Evolutionary conservation across 2,113 vertebrate species (phyloP).

Genomic region (Zosterops pallidus): DNA sequence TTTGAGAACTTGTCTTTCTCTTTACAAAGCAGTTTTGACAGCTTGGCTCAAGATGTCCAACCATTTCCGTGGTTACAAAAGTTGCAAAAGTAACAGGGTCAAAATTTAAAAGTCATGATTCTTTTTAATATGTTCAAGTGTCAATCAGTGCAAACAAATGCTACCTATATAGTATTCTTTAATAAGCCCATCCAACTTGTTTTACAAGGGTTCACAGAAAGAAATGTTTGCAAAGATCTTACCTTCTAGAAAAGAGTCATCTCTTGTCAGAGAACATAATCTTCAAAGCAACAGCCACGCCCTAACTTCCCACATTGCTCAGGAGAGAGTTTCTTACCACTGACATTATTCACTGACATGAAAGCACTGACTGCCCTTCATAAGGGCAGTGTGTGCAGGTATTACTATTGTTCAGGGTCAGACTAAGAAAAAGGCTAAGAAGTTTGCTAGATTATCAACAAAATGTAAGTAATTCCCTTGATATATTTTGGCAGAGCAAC

Average conservation of each 20-base stretch:
- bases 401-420: neutral
- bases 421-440: neutral
- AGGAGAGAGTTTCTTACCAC: neutral
- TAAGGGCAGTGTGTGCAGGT: neutral
- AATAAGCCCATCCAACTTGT: neutral
- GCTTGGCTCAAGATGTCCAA: neutral
- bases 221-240: constrained; percentile 12
- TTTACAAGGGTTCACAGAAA: neutral
- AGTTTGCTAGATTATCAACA: neutral
- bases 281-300: neutral
- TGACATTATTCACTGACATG: neutral
- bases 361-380: neutral
- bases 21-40: neutral
- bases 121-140: neutral
- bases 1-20: neutral
- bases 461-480: neutral
- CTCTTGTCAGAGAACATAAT: neutral
- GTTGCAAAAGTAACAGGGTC: neutral
- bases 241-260: neutral
- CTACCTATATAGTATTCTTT: neutral
- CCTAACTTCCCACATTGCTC: neutral
- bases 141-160: neutral
- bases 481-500: constrained; percentile 32
- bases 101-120: neutral
- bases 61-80: neutral